Evolutionary conservation across 2,888 invertebrate genomes (phyloP).

Genomic region (Drosophila phalerata): DNA sequence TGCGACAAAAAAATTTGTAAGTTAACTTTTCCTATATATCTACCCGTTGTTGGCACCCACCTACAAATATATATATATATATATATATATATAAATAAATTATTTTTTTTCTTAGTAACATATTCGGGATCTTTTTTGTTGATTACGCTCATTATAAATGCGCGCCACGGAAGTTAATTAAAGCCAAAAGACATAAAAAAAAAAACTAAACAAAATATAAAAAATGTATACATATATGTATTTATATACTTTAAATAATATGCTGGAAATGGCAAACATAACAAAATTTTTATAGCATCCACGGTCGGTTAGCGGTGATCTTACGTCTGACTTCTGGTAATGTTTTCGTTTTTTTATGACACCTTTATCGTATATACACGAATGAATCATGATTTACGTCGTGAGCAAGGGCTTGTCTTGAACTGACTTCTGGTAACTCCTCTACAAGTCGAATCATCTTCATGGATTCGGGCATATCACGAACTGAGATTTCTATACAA

Average conservation of each 20-base stretch:
- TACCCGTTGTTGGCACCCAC: slow-evolving; percentile 9
- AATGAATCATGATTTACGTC: slow-evolving; percentile 39
- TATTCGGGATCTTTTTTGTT: slow-evolving; percentile 41
- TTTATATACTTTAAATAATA: slow-evolving; percentile 48
- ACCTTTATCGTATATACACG: slow-evolving; percentile 23
- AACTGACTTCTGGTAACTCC: slow-evolving; percentile 1
- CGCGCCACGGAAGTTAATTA: slow-evolving; percentile 70
- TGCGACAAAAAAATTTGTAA: slow-evolving; percentile 2
- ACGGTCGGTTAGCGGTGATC: slow-evolving; percentile 45
- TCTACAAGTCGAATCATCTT: background rate
- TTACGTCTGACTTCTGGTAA: slow-evolving; percentile 21
- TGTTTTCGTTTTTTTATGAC: slow-evolving; percentile 38
- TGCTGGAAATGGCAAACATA: slow-evolving; percentile 51
- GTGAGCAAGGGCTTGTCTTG: slow-evolving; percentile 27
- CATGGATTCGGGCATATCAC: slow-evolving; percentile 20
- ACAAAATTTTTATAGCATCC: slow-evolving; percentile 50
- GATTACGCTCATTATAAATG: slow-evolving; percentile 64
- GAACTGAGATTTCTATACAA: slow-evolving; percentile 15
- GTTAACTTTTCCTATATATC: slow-evolving; percentile 37
- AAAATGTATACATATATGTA: slow-evolving; percentile 18
- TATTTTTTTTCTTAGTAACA: slow-evolving; percentile 17
- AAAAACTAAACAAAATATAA: slow-evolving; percentile 35
- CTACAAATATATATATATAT: slow-evolving; percentile 1
- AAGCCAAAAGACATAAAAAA: slow-evolving; percentile 60
- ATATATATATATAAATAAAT: background rate